Percentiles rank a stretch among this genome's conserved stretches.
phyloP scores from a whole-genome alignment of 2,113 vertebrate species.

The Agapornis roseicollis region DNA sequence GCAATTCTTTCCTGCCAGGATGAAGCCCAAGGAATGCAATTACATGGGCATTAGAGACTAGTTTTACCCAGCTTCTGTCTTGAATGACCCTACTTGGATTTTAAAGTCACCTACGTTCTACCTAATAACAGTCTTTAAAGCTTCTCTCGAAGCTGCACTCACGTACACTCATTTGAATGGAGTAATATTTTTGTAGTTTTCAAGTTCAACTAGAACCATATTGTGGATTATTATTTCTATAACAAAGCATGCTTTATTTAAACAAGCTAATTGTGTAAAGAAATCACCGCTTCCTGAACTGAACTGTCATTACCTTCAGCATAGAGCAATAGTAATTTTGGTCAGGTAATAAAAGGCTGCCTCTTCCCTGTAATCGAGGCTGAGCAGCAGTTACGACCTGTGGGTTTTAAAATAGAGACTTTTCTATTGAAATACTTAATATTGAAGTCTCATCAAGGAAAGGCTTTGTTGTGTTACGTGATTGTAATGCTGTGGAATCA shows the following conservation, averaged over 20 bases:
- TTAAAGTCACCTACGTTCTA: neutral
- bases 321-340: neutral
- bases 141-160: neutral
- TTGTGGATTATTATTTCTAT: neutral
- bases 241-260: neutral
- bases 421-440: neutral
- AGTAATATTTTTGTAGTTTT: neutral
- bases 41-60: neutral
- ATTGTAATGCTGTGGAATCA: neutral
- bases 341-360: neutral
- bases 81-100: neutral
- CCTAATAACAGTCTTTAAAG: neutral
- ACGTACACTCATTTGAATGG: neutral
- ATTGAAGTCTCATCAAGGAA: neutral
- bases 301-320: neutral
- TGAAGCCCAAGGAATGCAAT: neutral
- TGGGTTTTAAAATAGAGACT: neutral
- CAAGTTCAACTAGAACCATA: neutral
- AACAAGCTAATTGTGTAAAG: neutral
- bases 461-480: rapidly evolving
- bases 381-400: neutral
- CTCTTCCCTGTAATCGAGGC: neutral
- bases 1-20: neutral
- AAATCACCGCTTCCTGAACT: neutral
- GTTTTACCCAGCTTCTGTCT: neutral